A percentile compares a stretch with the other conserved stretches of the same genome.
phyloP scores from a whole-genome alignment of 2,797 vertebrate genomes.

The Chloroceryle amazona region DNA sequence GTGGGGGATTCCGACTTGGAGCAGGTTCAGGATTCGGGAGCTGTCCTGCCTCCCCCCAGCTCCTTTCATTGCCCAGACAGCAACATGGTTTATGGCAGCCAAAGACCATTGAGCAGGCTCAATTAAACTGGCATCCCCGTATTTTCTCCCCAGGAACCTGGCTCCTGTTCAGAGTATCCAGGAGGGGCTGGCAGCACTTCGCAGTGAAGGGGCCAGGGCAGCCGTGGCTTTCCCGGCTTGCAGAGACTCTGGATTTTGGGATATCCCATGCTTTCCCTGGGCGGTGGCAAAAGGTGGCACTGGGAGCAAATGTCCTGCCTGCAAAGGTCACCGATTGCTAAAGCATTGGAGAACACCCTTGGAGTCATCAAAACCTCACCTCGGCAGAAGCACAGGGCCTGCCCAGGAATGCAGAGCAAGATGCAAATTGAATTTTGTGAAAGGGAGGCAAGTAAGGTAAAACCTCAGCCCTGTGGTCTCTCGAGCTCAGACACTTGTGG shows the following conservation, averaged over 20 bases:
- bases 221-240: neutral
- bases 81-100: slow-evolving; percentile 50
- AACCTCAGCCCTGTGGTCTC: neutral
- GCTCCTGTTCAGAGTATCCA: slow-evolving; percentile 52
- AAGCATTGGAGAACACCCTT: neutral
- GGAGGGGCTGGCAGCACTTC: neutral
- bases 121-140: neutral
- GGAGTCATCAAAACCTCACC: neutral
- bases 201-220: neutral
- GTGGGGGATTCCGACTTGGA: neutral
- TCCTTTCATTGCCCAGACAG: slow-evolving; percentile 46
- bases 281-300: rapidly evolving
- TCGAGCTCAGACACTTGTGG: neutral
- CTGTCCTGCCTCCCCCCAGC: neutral
- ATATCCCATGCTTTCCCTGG: neutral
- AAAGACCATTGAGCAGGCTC: slow-evolving; percentile 12
- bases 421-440: rapidly evolving
- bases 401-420: neutral
- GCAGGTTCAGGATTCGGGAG: neutral
- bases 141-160: slow-evolving; percentile 34
- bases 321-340: neutral
- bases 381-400: neutral
- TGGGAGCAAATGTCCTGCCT: neutral
- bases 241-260: neutral
- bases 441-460: neutral